These are phyloP conservation scores for Fopius arisanus DNA, from an alignment of 1,140 invertebrate species.

Conservation along the genomic window DNA sequence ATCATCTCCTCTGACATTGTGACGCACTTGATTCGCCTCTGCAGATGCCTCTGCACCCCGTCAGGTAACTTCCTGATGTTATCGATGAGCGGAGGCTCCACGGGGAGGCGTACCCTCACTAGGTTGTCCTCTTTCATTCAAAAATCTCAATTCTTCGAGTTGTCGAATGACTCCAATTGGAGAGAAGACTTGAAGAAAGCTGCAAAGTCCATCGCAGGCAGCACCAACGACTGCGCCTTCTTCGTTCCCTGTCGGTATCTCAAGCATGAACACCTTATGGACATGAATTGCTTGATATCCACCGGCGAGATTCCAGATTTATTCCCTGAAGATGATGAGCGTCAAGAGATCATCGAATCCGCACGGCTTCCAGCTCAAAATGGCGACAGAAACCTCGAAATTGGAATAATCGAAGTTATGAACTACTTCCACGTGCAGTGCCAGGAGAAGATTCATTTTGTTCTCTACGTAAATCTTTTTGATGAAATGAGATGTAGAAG, in stretches of 20 bases:
- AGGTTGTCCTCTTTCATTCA: slow-evolving; percentile 69
- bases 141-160: slow-evolving; percentile 69
- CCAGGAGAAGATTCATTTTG: slow-evolving; percentile 72
- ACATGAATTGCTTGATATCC: slow-evolving; percentile 71
- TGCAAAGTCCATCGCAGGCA: slow-evolving; percentile 66
- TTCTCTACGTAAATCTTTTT: slow-evolving; percentile 69
- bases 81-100: slow-evolving; percentile 67
- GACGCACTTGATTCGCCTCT: slow-evolving; percentile 71
- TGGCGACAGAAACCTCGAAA: slow-evolving; percentile 65
- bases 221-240: slow-evolving; percentile 68
- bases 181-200: slow-evolving; percentile 70
- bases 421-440: slow-evolving; percentile 71
- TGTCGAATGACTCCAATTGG: slow-evolving; percentile 70
- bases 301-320: slow-evolving; percentile 73
- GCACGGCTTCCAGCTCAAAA: slow-evolving; percentile 61
- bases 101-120: slow-evolving; percentile 70
- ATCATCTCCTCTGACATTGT: slow-evolving; percentile 72
- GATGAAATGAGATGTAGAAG: slow-evolving; percentile 49
- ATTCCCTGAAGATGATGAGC: slow-evolving; percentile 68
- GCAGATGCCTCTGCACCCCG: slow-evolving; percentile 68
- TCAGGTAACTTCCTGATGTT: slow-evolving; percentile 66
- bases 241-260: slow-evolving; percentile 69
- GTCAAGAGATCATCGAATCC: slow-evolving; percentile 68
- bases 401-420: slow-evolving; percentile 67
- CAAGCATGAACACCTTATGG: slow-evolving; percentile 69